Conservation (phyloP, 2,797 vertebrate genomes). For the Cirrhinus mrigala region DNA sequence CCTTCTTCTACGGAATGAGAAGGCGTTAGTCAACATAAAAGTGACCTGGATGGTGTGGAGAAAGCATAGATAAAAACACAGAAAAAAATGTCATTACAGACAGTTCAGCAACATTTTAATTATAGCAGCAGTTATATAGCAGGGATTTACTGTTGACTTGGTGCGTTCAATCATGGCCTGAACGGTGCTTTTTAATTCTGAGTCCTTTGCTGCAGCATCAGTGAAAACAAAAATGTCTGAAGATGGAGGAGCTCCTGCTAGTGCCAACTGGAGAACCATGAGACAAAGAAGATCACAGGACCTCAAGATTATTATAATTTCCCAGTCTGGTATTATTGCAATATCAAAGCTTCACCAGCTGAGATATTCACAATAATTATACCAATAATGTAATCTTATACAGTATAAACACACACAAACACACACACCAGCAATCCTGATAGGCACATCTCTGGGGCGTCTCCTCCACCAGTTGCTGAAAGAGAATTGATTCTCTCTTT, state of each 20-base stretch:
- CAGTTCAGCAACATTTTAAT: background rate
- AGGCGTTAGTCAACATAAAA: slow-evolving; percentile 69
- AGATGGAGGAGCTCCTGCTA: slow-evolving; percentile 71
- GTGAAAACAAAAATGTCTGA: slow-evolving; percentile 81
- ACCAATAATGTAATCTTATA: background rate
- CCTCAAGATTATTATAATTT: background rate
- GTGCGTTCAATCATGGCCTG: slow-evolving; percentile 71
- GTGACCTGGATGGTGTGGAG: slow-evolving; percentile 64
- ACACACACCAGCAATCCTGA: slow-evolving; percentile 74
- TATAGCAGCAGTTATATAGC: background rate
- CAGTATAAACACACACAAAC: background rate
- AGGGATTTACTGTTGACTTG: slow-evolving; percentile 59
- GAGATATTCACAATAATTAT: background rate
- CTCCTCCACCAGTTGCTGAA: slow-evolving; percentile 60
- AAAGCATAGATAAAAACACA: background rate
- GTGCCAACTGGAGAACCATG: slow-evolving; percentile 66
- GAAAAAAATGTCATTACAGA: background rate
- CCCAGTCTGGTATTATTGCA: too few species aligned
- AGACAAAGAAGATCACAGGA: background rate
- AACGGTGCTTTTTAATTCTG: slow-evolving; percentile 63
- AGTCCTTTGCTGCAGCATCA: slow-evolving; percentile 77
- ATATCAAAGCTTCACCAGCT: background rate
- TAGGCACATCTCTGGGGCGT: slow-evolving; percentile 68
- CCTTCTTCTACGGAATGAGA: slow-evolving; percentile 31
- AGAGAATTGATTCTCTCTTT: slow-evolving; percentile 68